Base-by-base conservation (phyloP, 1,140 invertebrate species). In the Leptestheria dahalacensis region DNA sequence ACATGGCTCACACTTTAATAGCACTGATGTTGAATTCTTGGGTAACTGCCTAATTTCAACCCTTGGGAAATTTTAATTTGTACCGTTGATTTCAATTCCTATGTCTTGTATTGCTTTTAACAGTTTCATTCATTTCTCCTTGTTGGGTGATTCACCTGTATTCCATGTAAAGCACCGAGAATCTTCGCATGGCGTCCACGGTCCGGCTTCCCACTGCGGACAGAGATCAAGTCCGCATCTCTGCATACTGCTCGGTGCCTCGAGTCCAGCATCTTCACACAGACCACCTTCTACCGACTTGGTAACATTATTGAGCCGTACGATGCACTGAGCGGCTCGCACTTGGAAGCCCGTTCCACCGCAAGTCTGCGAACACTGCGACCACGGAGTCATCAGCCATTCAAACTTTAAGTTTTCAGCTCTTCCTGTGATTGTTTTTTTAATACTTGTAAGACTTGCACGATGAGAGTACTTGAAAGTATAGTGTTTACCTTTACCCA, bases 341-440 rank as follows among this genome's bases (percentile, higher is more conserved):
- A 78, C 77, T 68, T 80, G 78, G 63, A 77, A 78, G 62, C 86
- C 87, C 57, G 80, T 81, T 29, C 84, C 83, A 9, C 89, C 91
- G 68, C 91, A 96, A 10, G 82, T 81, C 66, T 85, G 82, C 2
- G 86, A 90, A 71, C 93, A 96, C 26, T 79, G 75, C 1, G 88
- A 88, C 88, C 88, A 92, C 25, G 86, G 80, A 1, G 84, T 82
- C 4, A 84, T 80, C 61, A 81, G 75, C 88, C 88, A 92, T 65
- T 83, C 80, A 67, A 87, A 88, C 65, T 81, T 76, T 60, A 82
- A 72, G 49, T 64, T 66, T 57, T 69, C 66, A 58, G 63, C 48
- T 53, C 62, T 66, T 20, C 64, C 64, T 65, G 28, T 23, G 47
- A 25, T 6, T 28, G 53, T 55, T 33, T n/a, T 9, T 15, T 49